These are phyloP conservation scores for Girardia tigrina DNA, from an alignment of 2,888 invertebrate species.

Conservation along the genomic window DNA sequence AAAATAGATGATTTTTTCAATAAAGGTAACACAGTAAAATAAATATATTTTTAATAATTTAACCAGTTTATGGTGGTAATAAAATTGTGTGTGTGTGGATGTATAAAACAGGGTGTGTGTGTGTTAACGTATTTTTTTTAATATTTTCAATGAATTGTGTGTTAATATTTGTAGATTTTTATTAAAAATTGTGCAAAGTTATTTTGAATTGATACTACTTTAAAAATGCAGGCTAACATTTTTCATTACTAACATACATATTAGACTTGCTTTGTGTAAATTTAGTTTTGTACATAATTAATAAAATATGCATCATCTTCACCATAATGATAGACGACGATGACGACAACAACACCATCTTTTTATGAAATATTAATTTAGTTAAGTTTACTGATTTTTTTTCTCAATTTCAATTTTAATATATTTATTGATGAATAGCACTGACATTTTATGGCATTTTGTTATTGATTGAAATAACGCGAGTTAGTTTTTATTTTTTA, in stretches of 20 bases:
- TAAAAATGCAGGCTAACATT: conserved; percentile 20
- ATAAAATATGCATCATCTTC: conserved; percentile 23
- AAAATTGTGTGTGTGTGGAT: not conserved
- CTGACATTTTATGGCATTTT: conserved; percentile 23
- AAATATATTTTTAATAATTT: not conserved
- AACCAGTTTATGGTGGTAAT: not conserved
- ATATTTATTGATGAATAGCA: conserved; percentile 10
- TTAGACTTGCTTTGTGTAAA: conserved; percentile 10
- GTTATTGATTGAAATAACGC: conserved; percentile 10
- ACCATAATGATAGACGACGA: conserved; percentile 23
- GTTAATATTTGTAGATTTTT: not conserved
- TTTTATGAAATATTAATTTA: conserved; percentile 23
- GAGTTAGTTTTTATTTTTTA: not conserved
- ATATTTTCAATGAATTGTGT: not conserved
- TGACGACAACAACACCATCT: conserved; percentile 23
- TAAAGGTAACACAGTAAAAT: conserved; percentile 12
- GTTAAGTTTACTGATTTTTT: conserved; percentile 21
- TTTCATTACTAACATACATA: conserved; percentile 10
- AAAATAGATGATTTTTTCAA: not conserved
- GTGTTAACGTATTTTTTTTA: not conserved
- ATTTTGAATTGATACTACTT: conserved; percentile 9
- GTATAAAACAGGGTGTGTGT: not conserved
- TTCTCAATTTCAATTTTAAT: conserved; percentile 8
- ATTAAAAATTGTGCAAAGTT: conserved; percentile 3
- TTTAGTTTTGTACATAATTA: conserved; percentile 23